Base-by-base conservation (phyloP, 2,797 vertebrate species). In the Rhincodon typus region DNA sequence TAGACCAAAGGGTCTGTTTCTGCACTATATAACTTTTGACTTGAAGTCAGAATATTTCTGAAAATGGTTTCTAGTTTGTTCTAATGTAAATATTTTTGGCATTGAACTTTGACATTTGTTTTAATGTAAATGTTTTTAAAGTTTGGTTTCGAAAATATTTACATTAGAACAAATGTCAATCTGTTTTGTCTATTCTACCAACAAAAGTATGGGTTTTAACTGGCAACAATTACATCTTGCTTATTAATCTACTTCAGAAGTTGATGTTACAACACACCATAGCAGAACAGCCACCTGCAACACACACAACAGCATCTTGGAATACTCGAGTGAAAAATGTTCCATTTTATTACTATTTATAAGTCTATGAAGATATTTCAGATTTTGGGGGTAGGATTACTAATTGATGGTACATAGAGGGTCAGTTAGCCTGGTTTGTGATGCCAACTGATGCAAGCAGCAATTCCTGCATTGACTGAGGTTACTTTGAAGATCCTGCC, bases 161-260 rank as follows among this genome's bases (percentile, higher is more conserved):
- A 3, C 46, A 4, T 50, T 50, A 50, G 46, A 50, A 50, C 46
- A 50, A 25, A 15, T 17, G 66, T 25, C 66, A 69, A 7, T 93
- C 69, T 93, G 90, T 93, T 93, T 93, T 93, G 90, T 42, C 21
- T 93, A 93, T 42, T 67, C 17, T 42, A 19, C 8, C 90, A 93
- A 21, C n/a, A 69, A 93, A 69, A 67, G 90, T 67, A 30, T 62
- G 53, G 62, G 87, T 27, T 62, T 30, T 34, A 90, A 17, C 62
- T 38, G 62, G 34, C 90, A 30, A 38, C 66, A 38, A 66, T n/a
- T 2, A 19, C 15, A 66, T 66, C 34, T 38, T 38, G 21, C 23
- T 77, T 77, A 72, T 50, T 70, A 95, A 77, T 10, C 5, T 77
- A 21, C 69, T 77, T 19, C 69, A 30, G 67, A 30, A 94, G 34